phyloP scores from a whole-genome alignment of 2,888 invertebrate genomes.

The Phymatocera aterrima region DNA sequence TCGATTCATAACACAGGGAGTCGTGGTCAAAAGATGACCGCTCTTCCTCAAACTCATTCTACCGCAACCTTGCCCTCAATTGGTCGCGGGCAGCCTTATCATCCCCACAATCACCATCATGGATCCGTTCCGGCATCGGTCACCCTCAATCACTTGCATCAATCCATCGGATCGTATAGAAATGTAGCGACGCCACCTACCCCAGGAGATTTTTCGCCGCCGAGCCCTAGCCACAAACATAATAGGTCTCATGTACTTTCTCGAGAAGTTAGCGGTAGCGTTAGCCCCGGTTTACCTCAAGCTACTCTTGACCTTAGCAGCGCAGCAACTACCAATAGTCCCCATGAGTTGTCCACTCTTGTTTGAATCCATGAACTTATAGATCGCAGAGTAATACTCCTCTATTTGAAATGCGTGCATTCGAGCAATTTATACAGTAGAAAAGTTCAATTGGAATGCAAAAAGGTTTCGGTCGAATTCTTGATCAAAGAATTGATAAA shows the following conservation, averaged over 20 bases:
- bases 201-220: slow-evolving; percentile 69
- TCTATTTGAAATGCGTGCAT: no score
- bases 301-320: slow-evolving; percentile 81
- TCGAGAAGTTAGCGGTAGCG: slow-evolving; percentile 79
- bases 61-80: not conserved
- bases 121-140: slow-evolving; percentile 59
- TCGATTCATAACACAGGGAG: not conserved
- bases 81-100: slow-evolving; percentile 26
- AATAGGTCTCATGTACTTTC: slow-evolving; percentile 59
- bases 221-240: slow-evolving; percentile 60
- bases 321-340: slow-evolving; percentile 80
- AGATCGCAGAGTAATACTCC: not conserved
- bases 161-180: slow-evolving; percentile 50
- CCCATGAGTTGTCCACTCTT: slow-evolving; percentile 84
- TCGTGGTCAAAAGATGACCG: slow-evolving; percentile 8
- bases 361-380: slow-evolving; percentile 74
- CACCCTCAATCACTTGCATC: slow-evolving; percentile 56
- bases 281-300: slow-evolving; percentile 80
- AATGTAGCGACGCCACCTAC: slow-evolving; percentile 64
- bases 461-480: no score
- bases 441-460: no score
- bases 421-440: no score
- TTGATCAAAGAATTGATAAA: no score
- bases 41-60: slow-evolving; percentile 11
- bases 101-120: slow-evolving; percentile 54